Evolutionary conservation across 2,888 invertebrate species (phyloP), one percentile per base, ranked within the genome.

Genomic region (Lordiphosa andalusiaca): DNA sequence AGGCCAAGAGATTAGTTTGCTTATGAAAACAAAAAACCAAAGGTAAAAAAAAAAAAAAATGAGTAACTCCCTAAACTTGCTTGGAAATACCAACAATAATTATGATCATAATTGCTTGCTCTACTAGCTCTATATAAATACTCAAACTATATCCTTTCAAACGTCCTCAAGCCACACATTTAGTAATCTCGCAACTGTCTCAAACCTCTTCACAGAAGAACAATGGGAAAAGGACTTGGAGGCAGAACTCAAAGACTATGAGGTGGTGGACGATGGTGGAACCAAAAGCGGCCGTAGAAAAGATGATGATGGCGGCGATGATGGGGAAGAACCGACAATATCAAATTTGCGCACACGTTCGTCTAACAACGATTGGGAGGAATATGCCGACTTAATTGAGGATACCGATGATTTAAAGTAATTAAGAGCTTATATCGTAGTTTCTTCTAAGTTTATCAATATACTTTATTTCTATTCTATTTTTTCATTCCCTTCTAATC

Each of bases 161-260:
- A 10, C 2, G 35, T 12, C 10, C 38, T 12, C 69, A 84, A 78
- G 83, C 81, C 84, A 78, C 77, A 40, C 80, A 82, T 33, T 56
- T 71, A 62, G 48, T 85, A 77, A 75, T 56, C 66, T 62, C 38
- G 55, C 49, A 21, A 56, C 59, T 66, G 10, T 6, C 4, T 33
- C 30, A 4, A 33, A 44, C 66, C 37, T 36, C 12, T 70, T 58
- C 61, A 52, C 90, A 92, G 91, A 94, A 93, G 96, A 96, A 90
- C 96, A 97, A 91, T 97, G 97, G 97, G 98, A 98, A 91, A 95
- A 95, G 89, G 98, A 98, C 90, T 91, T 98, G 87, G 97, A 97
- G 88, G 96, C 96, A 48, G 98, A 98, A 90, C 92, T 98, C 77
- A 96, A 96, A 89, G 97, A 98, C 89, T 98, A 96, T 90, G 98